Evolutionary conservation across 2,888 invertebrate species (phyloP).

Genomic region (Eupithecia exiguata): DNA sequence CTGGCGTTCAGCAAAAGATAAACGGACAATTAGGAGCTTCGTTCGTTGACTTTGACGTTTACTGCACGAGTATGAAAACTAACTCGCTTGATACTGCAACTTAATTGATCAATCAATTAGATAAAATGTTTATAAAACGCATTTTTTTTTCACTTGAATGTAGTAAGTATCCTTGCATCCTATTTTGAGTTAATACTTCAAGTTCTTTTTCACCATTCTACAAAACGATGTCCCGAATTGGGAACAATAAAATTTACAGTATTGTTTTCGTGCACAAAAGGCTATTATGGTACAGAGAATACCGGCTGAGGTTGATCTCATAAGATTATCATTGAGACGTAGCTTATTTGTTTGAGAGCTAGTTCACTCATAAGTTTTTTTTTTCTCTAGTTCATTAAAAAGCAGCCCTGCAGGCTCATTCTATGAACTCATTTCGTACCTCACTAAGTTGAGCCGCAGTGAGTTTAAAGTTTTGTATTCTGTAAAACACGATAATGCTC

Average conservation of each 20-base stretch:
- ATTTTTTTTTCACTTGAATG: neutral
- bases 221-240: slow-evolving; percentile 60
- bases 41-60: neutral
- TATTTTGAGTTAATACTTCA: neutral
- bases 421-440: too few species aligned
- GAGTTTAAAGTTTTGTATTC: too few species aligned
- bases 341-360: slow-evolving; percentile 14
- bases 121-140: too few species aligned
- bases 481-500: too few species aligned
- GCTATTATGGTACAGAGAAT: slow-evolving; percentile 70
- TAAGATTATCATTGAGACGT: slow-evolving; percentile 48
- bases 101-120: neutral
- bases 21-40: neutral
- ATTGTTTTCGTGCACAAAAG: slow-evolving; percentile 79
- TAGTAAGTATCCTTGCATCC: neutral
- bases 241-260: slow-evolving; percentile 74
- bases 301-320: slow-evolving; percentile 63
- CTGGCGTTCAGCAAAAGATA: neutral
- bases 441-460: too few species aligned
- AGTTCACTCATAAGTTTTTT: neutral
- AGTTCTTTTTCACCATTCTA: neutral
- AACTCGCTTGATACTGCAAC: neutral
- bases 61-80: neutral
- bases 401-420: too few species aligned
- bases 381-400: too few species aligned